Evolutionary conservation across 2,888 invertebrate genomes (phyloP), one percentile per base, ranked within the genome.

Genomic region (Himalopsyche anomala): DNA sequence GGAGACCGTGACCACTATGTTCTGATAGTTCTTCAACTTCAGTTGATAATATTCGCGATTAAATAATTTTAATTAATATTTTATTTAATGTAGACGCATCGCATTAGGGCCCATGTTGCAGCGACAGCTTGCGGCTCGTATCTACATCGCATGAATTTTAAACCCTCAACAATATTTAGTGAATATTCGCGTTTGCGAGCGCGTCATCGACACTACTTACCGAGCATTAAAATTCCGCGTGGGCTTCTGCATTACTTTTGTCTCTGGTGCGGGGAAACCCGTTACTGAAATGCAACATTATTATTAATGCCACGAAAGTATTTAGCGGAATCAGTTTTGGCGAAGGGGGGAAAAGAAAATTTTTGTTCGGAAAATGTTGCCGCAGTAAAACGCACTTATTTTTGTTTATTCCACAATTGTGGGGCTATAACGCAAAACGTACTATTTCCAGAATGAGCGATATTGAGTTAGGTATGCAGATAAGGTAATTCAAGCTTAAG

Each of bases 181-280:
- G 62, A 62, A 62, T 19, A 62, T 19, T 28, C 62, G 62, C 62
- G 28, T 62, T n/a, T n/a, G 19, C 12, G 54, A 69, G 12, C 81
- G 69, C 85, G 54, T 74, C 45, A n/a, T 56, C 56, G 4, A 2
- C 82, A 54, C 81, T 40, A 51, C 85, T 85, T 85, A 79, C 81
- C 81, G 84, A 56, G 83, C 86, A 86, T 87, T 87, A 87, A 87
- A 84, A 87, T 87, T 87, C 87, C 80, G 84, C 74, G 74, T 79
- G 87, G 69, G 74, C 69, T 56, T 54, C 62, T 79, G n/a, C 81
- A 84, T 80, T 87, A 87, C 85, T 87, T 87, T 87, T 85, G 83
- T 38, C 54, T 45, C 45, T 81, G 81, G 38, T 81, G 17, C 81
- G 81, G 54, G 80, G 80, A 40, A n/a, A 3, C 19, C 62, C 62